These are phyloP conservation scores for Labeo rohita DNA, from an alignment of 2,113 vertebrate species.

Conservation along the genomic window DNA sequence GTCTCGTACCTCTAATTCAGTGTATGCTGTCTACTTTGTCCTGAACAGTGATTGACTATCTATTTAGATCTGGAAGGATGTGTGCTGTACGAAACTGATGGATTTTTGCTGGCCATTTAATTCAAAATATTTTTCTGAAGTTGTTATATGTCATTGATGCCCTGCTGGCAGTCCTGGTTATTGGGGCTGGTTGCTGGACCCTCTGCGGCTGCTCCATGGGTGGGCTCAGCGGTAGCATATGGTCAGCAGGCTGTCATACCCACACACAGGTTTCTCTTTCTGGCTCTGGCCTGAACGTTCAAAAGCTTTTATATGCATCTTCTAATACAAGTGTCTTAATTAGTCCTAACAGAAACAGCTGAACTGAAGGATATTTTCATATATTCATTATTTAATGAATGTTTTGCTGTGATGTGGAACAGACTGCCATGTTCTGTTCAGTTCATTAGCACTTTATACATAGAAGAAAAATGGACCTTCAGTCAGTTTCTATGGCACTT, in stretches of 20 bases:
- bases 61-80: not conserved
- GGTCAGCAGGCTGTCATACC: conserved; percentile 44
- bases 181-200: conserved; percentile 9
- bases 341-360: conserved; percentile 6
- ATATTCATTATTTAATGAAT: not conserved
- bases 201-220: conserved; percentile 31
- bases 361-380: not conserved
- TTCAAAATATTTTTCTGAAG: not conserved
- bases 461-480: not conserved
- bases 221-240: conserved; percentile 52
- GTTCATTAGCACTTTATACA: not conserved
- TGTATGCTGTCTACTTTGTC: not conserved
- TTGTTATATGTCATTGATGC: not conserved
- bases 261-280: conserved; percentile 42
- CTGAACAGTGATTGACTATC: not conserved
- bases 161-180: conserved; percentile 27
- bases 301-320: conserved; percentile 4
- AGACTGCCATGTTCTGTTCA: not conserved
- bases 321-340: not conserved
- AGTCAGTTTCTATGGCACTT: not conserved
- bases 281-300: not conserved
- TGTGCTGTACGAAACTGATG: not conserved
- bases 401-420: not conserved
- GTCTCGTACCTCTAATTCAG: not conserved
- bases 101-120: not conserved